Percentiles rank a stretch among this genome's conserved stretches.
phyloP scores from a whole-genome alignment of 2,113 vertebrate genomes.

The Tenrec ecaudatus region DNA sequence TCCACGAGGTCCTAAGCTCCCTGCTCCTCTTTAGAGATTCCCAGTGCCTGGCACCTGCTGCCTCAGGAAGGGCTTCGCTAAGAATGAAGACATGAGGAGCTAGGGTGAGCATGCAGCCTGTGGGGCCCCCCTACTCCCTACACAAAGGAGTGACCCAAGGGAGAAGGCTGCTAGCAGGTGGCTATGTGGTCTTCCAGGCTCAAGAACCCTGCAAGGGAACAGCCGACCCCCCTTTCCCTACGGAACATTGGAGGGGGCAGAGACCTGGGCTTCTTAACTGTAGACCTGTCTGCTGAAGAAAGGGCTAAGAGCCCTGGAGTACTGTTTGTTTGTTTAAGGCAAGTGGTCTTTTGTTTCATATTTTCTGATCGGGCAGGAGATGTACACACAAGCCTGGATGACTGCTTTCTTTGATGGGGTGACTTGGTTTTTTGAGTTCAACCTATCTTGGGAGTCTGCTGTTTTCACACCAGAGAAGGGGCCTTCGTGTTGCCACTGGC shows the following conservation, averaged over 20 bases:
- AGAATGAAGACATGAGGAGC: background rate
- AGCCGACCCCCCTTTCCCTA: background rate
- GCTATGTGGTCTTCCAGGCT: background rate
- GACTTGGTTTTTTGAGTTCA: constrained; percentile 15
- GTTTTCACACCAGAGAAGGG: background rate
- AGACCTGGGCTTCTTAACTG: background rate
- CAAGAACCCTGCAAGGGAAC: background rate
- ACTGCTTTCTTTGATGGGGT: constrained; percentile 17
- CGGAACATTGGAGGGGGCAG: background rate
- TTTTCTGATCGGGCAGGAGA: background rate
- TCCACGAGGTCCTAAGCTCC: background rate
- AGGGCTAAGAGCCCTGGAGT: background rate
- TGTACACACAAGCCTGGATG: background rate
- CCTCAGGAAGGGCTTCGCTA: background rate
- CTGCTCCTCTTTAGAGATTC: background rate
- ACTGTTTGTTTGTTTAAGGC: too few species aligned
- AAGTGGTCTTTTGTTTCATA: background rate
- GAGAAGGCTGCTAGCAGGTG: background rate
- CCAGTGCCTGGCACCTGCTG: background rate
- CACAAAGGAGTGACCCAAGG: background rate
- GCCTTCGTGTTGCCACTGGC: background rate
- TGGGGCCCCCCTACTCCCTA: background rate
- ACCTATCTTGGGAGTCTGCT: background rate
- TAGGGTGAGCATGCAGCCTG: background rate
- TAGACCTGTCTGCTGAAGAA: constrained; percentile 12